phyloP scores from a whole-genome alignment of 2,797 vertebrate species.

The Anas flavirostris region DNA sequence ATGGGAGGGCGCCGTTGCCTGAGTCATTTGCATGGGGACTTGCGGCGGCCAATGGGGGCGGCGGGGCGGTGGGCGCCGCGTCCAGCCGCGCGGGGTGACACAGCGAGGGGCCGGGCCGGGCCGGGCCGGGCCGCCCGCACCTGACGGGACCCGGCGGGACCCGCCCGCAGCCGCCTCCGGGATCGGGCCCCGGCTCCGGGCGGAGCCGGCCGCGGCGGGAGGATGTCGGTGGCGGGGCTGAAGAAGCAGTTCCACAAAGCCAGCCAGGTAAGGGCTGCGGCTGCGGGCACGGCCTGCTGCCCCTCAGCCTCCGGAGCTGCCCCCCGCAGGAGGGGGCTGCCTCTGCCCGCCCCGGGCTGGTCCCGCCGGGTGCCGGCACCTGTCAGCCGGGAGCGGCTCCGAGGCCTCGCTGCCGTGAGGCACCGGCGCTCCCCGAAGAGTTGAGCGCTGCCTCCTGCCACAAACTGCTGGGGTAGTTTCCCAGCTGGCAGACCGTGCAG shows the following conservation, averaged over 20 bases:
- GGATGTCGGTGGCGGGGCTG: conserved; percentile 93
- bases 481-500: not conserved
- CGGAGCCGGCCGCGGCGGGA: not conserved
- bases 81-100: not conserved
- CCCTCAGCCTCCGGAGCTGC: not conserved
- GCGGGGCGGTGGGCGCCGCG: not conserved
- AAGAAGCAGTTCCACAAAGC: conserved; percentile 97
- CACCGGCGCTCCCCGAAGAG: not conserved
- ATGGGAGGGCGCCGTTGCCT: conserved; percentile 9
- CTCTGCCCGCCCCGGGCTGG: not conserved
- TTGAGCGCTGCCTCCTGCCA: not conserved
- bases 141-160: not conserved
- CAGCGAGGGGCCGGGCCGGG: not conserved
- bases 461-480: not conserved
- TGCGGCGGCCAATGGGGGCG: conserved; percentile 30
- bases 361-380: too few species aligned
- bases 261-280: conserved; percentile 84
- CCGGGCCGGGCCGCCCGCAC: not conserved
- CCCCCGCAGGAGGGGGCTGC: too few species aligned
- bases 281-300: accelerated
- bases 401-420: not conserved
- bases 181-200: not conserved
- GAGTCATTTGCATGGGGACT: not conserved
- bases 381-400: not conserved
- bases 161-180: not conserved